A percentile compares a stretch with the other conserved stretches of the same genome.
phyloP scores from a whole-genome alignment of 2,888 invertebrate genomes.

The Celastrina argiolus region DNA sequence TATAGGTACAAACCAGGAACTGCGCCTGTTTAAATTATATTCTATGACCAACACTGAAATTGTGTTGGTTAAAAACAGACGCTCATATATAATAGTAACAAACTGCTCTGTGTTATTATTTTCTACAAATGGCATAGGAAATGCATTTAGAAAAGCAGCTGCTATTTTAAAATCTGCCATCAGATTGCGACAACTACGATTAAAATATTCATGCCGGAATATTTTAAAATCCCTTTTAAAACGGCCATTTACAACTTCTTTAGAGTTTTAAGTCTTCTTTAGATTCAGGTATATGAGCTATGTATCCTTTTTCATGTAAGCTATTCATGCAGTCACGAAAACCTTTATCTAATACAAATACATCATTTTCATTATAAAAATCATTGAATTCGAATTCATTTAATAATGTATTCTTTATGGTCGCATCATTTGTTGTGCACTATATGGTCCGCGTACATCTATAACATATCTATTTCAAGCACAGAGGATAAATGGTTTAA shows the following conservation, averaged over 20 bases:
- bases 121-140: conserved; percentile 25
- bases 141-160: conserved; percentile 30
- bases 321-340: conserved; percentile 26
- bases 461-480: conserved; percentile 27
- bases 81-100: conserved; percentile 22
- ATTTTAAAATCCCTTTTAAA: conserved; percentile 30
- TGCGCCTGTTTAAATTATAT: conserved; percentile 24
- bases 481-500: neutral
- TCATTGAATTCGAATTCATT: neutral
- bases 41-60: neutral
- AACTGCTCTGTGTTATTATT: conserved; percentile 27
- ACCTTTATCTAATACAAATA: conserved; percentile 12
- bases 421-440: conserved; percentile 29
- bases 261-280: conserved; percentile 1
- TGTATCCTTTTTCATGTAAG: conserved; percentile 25
- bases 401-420: conserved; percentile 24
- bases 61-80: conserved; percentile 5
- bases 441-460: conserved; percentile 28
- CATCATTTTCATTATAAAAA: conserved; percentile 20
- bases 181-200: conserved; percentile 27
- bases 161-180: conserved; percentile 33
- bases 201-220: conserved; percentile 30
- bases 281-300: conserved; percentile 26
- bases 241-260: conserved; percentile 28
- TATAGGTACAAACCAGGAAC: conserved; percentile 24